Percentiles rank a stretch among this genome's conserved stretches.
Conservation (phyloP, 2,113 vertebrate genomes). For the Colistium nudipinnis region DNA sequence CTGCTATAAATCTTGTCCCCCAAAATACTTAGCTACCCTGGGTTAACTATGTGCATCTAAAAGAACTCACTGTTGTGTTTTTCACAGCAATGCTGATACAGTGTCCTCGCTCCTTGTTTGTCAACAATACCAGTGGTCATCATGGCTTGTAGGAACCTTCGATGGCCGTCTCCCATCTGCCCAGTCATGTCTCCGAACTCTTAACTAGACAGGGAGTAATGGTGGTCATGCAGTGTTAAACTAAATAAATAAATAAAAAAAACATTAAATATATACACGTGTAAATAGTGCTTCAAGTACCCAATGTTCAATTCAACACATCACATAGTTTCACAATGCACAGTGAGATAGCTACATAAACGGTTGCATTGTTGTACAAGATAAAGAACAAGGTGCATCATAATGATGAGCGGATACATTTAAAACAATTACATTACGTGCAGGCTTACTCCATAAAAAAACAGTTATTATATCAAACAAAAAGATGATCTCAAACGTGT, state of each 20-base stretch:
- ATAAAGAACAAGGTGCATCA: no score
- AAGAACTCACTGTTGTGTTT: constrained; percentile 82
- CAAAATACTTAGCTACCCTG: background rate
- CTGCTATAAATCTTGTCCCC: background rate
- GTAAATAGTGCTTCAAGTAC: no score
- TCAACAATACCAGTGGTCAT: constrained; percentile 88
- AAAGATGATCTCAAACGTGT: no score
- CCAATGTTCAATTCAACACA: background rate
- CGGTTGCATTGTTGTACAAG: no score
- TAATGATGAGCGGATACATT: no score
- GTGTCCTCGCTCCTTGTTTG: constrained; percentile 65
- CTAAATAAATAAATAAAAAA: background rate
- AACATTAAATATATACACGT: no score
- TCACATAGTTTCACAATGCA: background rate
- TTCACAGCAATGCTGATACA: constrained; percentile 86
- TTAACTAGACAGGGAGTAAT: background rate
- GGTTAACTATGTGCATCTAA: background rate
- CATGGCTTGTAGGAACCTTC: constrained; percentile 88
- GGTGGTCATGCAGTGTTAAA: no score
- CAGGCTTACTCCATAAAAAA: no score
- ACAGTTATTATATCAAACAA: no score
- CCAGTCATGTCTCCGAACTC: constrained; percentile 65
- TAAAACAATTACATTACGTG: no score
- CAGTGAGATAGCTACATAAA: background rate
- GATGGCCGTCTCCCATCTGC: constrained; percentile 86